Evolutionary conservation across 2,113 vertebrate genomes (phyloP).

Genomic region (Oostethus manadensis): DNA sequence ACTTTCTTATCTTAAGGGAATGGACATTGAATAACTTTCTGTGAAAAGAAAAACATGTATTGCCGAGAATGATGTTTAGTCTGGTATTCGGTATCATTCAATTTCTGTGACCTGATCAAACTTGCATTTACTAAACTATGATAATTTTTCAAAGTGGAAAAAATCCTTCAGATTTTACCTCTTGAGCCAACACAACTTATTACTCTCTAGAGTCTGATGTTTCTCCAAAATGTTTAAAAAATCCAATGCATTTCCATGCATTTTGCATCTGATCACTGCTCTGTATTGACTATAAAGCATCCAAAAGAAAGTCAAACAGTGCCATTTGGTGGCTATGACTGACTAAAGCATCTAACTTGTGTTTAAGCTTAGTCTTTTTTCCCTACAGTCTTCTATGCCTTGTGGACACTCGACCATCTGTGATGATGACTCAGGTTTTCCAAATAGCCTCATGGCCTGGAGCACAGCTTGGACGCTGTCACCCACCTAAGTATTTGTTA

Average conservation of each 20-base stretch:
- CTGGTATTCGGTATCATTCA: no score
- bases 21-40: background rate
- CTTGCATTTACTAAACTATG: no score
- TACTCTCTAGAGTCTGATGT: no score
- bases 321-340: background rate
- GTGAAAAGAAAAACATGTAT: background rate
- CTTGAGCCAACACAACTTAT: no score
- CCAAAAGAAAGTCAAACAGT: background rate
- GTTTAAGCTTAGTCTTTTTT: background rate
- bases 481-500: conserved; percentile 5
- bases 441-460: conserved; percentile 3
- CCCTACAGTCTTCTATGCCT: conserved; percentile 10
- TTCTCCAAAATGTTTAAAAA: no score
- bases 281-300: background rate
- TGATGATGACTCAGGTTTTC: conserved; percentile 31
- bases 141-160: no score
- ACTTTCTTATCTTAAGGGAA: background rate
- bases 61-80: no score
- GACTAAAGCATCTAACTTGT: background rate
- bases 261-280: no score
- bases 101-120: no score
- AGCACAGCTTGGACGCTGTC: background rate
- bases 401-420: conserved; percentile 17
- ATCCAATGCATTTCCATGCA: no score
- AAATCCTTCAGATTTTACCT: no score